phyloP scores from a whole-genome alignment of 2,113 vertebrate species.

The Noturus placidus region DNA sequence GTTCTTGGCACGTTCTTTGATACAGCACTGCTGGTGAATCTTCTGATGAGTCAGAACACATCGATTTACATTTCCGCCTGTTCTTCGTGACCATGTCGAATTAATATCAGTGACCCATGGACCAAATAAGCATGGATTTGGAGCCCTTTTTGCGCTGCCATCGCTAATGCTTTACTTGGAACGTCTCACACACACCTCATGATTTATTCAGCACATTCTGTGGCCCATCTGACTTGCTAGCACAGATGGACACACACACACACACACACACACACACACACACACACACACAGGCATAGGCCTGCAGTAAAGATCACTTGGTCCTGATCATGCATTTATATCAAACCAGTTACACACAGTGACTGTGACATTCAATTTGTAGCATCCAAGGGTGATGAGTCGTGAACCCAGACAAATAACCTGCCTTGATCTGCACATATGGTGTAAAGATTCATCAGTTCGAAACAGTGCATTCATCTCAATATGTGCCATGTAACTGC shows the following conservation, averaged over 20 bases:
- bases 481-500: background rate
- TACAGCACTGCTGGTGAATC: slow-evolving; percentile 4
- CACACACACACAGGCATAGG: slow-evolving; percentile 20
- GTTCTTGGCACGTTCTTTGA: background rate
- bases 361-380: slow-evolving; percentile 33
- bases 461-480: background rate
- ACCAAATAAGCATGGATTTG: slow-evolving; percentile 10
- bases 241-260: slow-evolving; percentile 36
- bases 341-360: slow-evolving; percentile 26
- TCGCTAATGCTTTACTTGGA: slow-evolving; percentile 58
- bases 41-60: slow-evolving; percentile 18
- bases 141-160: slow-evolving; percentile 30
- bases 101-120: slow-evolving; percentile 10
- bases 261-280: slow-evolving; percentile 35
- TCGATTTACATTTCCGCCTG: slow-evolving; percentile 40
- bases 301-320: background rate
- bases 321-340: slow-evolving; percentile 26
- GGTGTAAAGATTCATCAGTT: background rate
- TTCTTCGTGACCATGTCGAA: slow-evolving; percentile 1
- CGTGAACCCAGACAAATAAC: slow-evolving; percentile 11
- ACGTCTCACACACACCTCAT: slow-evolving; percentile 51
- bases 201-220: slow-evolving; percentile 65
- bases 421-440: background rate
- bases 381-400: slow-evolving; percentile 15
- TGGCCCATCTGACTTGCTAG: slow-evolving; percentile 56